These are phyloP conservation scores for Caenorhabditis brenneri DNA, from an alignment of 1,140 invertebrate species.

Conservation along the genomic window DNA sequence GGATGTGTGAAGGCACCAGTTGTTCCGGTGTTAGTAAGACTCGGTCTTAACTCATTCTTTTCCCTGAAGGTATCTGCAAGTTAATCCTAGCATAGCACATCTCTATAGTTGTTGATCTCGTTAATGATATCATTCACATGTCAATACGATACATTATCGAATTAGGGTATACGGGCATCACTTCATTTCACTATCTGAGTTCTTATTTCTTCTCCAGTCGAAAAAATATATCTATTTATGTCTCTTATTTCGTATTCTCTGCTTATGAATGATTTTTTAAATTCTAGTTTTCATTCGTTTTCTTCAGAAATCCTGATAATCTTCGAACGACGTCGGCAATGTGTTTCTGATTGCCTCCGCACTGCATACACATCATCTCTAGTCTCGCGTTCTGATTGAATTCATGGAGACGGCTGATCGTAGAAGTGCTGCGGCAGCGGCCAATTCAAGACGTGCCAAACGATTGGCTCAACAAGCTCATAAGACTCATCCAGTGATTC, in stretches of 20 bases:
- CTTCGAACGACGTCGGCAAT: neutral
- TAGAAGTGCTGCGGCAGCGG: neutral
- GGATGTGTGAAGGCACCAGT: neutral
- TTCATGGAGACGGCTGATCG: constrained; percentile 18
- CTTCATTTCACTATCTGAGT: no score
- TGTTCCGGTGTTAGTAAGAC: no score
- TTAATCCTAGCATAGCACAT: no score
- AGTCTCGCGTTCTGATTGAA: neutral
- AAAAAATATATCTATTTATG: no score
- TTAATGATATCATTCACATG: no score
- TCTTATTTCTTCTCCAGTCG: no score
- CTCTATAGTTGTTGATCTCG: no score
- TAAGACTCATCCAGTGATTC: constrained; percentile 60
- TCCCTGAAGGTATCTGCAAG: no score
- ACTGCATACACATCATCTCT: neutral
- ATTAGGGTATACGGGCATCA: no score
- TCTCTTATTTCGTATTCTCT: neutral
- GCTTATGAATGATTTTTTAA: neutral
- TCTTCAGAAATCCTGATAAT: neutral
- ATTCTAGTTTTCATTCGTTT: neutral
- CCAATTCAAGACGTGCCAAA: constrained; percentile 4
- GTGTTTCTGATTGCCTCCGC: neutral
- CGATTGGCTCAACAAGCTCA: constrained; percentile 23
- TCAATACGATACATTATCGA: no score
- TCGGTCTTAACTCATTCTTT: no score